Evolutionary conservation across 2,113 vertebrate species (phyloP).

Genomic region (Anolis sagrei): DNA sequence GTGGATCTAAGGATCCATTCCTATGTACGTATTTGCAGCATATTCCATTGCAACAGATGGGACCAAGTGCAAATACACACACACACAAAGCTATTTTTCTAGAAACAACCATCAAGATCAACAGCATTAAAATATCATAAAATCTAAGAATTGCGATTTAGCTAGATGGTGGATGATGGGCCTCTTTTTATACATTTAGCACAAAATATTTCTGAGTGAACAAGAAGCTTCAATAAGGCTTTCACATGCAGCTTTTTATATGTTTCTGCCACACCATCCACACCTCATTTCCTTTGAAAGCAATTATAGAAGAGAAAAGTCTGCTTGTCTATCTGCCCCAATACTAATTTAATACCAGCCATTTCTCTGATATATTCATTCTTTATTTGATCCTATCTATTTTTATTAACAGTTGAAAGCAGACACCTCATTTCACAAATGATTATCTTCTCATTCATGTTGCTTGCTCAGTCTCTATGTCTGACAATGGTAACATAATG

Average conservation of each 20-base stretch:
- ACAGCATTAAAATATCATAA: not conserved
- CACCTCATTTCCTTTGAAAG: conserved; percentile 38
- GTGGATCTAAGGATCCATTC: not conserved
- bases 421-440: conserved; percentile 43
- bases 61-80: not conserved
- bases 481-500: conserved; percentile 38
- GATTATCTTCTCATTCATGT: conserved; percentile 34
- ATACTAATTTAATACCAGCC: conserved; percentile 38
- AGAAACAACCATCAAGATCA: not conserved
- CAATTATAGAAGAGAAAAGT: conserved; percentile 25
- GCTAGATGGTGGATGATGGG: not conserved
- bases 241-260: conserved; percentile 5
- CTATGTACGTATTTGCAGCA: no score
- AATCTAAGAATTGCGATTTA: not conserved
- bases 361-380: conserved; percentile 35
- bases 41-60: not conserved
- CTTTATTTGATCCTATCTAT: conserved; percentile 40
- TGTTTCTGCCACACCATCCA: conserved; percentile 19
- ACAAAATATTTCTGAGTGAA: conserved; percentile 5
- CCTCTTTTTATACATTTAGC: not conserved
- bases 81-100: not conserved
- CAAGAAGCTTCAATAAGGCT: not conserved
- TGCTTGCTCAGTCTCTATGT: conserved; percentile 27
- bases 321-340: conserved; percentile 25
- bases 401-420: conserved; percentile 42